A percentile compares a stretch with the other conserved stretches of the same genome.
phyloP scores from a whole-genome alignment of 2,888 invertebrate genomes.

The Ametastegia equiseti region DNA sequence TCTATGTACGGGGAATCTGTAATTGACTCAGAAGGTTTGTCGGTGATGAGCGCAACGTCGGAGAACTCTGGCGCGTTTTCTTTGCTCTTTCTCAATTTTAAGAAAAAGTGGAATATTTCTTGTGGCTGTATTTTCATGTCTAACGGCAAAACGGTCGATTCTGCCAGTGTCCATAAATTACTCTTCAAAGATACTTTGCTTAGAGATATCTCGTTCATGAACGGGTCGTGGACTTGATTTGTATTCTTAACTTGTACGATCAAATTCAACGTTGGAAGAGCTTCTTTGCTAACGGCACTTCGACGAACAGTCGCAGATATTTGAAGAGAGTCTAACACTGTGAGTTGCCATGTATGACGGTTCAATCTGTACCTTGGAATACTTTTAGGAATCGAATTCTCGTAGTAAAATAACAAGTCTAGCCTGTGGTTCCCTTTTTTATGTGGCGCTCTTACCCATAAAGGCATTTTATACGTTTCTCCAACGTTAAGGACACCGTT shows the following conservation, averaged over 20 bases:
- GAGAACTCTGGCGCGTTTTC: conserved; percentile 67
- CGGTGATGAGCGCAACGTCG: conserved; percentile 69
- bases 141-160: conserved; percentile 69
- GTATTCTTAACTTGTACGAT: conserved; percentile 85
- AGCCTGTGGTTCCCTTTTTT: conserved; percentile 81
- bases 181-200: conserved; percentile 81
- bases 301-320: conserved; percentile 78
- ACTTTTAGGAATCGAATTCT: conserved; percentile 76
- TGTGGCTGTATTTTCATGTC: conserved; percentile 76
- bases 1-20: conserved; percentile 74
- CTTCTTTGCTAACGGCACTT: conserved; percentile 74
- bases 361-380: conserved; percentile 79
- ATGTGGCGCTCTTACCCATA: conserved; percentile 86
- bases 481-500: conserved; percentile 78
- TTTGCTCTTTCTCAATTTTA: conserved; percentile 75
- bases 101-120: conserved; percentile 77
- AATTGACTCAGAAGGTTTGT: conserved; percentile 61
- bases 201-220: conserved; percentile 79
- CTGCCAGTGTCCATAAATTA: conserved; percentile 79
- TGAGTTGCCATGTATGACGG: conserved; percentile 82
- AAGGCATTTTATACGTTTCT: conserved; percentile 76
- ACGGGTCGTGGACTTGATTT: conserved; percentile 81
- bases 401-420: conserved; percentile 87
- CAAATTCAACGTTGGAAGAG: conserved; percentile 80
- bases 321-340: conserved; percentile 80